Conservation (phyloP, 2,797 vertebrate species). For the Mus minutoides region DNA sequence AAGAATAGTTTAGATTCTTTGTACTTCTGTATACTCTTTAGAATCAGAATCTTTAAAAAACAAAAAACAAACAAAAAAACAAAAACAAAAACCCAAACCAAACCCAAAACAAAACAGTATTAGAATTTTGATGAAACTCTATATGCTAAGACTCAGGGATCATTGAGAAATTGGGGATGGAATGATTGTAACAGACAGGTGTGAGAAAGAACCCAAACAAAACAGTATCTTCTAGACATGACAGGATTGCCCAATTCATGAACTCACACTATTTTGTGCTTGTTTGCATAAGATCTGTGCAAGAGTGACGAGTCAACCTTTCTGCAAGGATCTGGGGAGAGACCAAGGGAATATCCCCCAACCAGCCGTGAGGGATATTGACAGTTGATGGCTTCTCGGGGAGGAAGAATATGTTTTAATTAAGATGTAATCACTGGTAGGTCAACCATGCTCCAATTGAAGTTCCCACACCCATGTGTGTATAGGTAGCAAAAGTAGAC, state of each 20-base stretch:
- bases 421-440: neutral
- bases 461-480: neutral
- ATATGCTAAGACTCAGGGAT: neutral
- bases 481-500: neutral
- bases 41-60: neutral
- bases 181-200: neutral
- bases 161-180: neutral
- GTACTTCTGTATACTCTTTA: neutral
- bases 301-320: neutral
- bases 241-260: neutral
- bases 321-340: no score
- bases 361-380: neutral
- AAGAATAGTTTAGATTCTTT: neutral
- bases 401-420: neutral
- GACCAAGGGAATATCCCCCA: neutral
- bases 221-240: neutral
- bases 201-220: no score
- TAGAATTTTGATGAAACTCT: neutral
- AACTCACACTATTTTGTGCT: neutral
- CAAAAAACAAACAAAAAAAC: neutral
- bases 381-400: neutral
- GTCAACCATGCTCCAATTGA: neutral
- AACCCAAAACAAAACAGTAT: neutral
- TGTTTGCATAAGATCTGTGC: neutral
- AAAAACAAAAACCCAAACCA: no score